Evolutionary conservation across 30 jellyfish, hydroid and myxozoan genomes (phyloP).

Genomic region (Hydra vulgaris): DNA sequence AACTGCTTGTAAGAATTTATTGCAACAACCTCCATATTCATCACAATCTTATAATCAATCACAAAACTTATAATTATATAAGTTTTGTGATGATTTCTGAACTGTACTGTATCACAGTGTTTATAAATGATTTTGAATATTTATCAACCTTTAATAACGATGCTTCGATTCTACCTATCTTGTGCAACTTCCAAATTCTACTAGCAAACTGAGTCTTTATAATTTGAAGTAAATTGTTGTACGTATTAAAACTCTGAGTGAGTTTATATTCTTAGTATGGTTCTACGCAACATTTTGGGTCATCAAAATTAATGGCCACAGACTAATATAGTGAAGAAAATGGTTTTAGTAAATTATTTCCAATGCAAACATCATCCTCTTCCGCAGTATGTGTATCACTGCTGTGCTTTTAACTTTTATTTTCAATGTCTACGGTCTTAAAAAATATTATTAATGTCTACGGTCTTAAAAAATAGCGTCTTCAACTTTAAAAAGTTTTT

Average conservation of each 20-base stretch:
- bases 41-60: too few relatives aligned
- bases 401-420: background rate
- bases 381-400: background rate
- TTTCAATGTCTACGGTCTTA: background rate
- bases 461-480: background rate
- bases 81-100: background rate
- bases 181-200: background rate
- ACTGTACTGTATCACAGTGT: too few relatives aligned
- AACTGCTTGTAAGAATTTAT: background rate
- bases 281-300: background rate
- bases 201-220: background rate
- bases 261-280: background rate
- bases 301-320: background rate
- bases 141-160: background rate
- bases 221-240: background rate
- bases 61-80: too few relatives aligned
- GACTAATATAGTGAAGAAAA: background rate
- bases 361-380: background rate
- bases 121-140: background rate
- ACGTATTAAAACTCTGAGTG: background rate
- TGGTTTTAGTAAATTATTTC: background rate
- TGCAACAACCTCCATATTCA: background rate
- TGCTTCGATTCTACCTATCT: background rate
- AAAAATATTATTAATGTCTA: too few relatives aligned
- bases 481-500: too few relatives aligned